These are phyloP conservation scores for Anadara kagoshimensis DNA, from an alignment of 1,140 invertebrate species.

Conservation along the genomic window DNA sequence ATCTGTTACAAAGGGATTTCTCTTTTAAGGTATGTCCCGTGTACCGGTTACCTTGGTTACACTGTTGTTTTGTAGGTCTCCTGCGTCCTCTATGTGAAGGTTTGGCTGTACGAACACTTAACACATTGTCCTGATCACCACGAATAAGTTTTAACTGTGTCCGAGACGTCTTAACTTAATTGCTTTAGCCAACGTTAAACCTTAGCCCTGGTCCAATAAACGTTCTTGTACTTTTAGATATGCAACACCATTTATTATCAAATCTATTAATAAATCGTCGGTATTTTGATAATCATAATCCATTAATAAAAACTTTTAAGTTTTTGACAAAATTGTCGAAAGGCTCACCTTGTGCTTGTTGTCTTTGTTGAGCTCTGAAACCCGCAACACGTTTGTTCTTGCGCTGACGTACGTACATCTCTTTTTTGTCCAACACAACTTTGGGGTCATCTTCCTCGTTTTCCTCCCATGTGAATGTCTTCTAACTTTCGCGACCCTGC, in stretches of 20 bases:
- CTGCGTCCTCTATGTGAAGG: too few relatives aligned
- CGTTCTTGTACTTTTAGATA: constrained; percentile 22
- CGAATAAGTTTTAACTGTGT: constrained; percentile 20
- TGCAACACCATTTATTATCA: constrained; percentile 13
- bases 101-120: too few relatives aligned
- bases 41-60: too few relatives aligned
- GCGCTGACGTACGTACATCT: constrained; percentile 25
- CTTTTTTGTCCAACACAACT: constrained; percentile 27
- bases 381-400: constrained; percentile 28
- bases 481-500: constrained; percentile 34
- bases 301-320: constrained; percentile 10
- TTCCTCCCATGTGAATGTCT: constrained; percentile 33
- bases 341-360: constrained; percentile 19
- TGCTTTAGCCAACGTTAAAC: constrained; percentile 14
- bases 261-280: constrained; percentile 25
- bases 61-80: background rate
- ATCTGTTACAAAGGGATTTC: too few relatives aligned
- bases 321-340: constrained; percentile 33
- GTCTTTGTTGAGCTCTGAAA: constrained; percentile 9
- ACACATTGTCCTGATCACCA: too few relatives aligned
- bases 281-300: constrained; percentile 29
- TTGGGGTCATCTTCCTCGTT: constrained; percentile 29
- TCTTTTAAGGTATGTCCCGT: too few relatives aligned
- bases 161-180: constrained; percentile 19
- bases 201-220: constrained; percentile 16